Evolutionary conservation across 2,113 vertebrate genomes (phyloP).

Genomic region (Dissostichus mawsoni): DNA sequence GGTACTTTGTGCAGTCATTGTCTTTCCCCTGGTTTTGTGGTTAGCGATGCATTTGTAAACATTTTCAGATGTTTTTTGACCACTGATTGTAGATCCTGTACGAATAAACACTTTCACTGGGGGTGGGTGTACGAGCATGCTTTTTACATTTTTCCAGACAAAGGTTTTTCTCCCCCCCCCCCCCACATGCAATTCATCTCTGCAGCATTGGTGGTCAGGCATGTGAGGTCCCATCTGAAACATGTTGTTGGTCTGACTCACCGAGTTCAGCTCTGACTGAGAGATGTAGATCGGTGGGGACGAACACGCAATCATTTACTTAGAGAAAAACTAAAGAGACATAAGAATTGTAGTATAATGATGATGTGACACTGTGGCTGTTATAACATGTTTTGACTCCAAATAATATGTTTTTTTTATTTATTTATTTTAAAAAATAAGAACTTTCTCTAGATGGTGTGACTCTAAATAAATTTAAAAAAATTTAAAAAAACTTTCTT

Average conservation of each 20-base stretch:
- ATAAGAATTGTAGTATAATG: too few relatives aligned
- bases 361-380: too few relatives aligned
- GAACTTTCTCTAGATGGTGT: too few relatives aligned
- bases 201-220: constrained; percentile 58
- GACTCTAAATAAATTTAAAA: too few relatives aligned
- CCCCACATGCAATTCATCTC: constrained; percentile 23
- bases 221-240: constrained; percentile 65
- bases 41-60: constrained; percentile 24
- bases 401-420: too few relatives aligned
- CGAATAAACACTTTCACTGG: constrained; percentile 39
- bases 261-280: constrained; percentile 45
- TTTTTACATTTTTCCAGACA: constrained; percentile 25
- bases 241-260: constrained; percentile 71
- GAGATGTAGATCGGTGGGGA: constrained; percentile 5
- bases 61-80: constrained; percentile 38
- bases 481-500: too few relatives aligned
- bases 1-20: constrained; percentile 9
- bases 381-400: too few relatives aligned
- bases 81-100: constrained; percentile 33
- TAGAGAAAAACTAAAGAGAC: too few relatives aligned
- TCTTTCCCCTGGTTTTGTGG: constrained; percentile 34
- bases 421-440: too few relatives aligned
- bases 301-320: constrained; percentile 15
- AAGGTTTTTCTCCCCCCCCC: constrained; percentile 19
- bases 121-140: neutral